phyloP scores from a whole-genome alignment of 2,888 invertebrate species.

The Agriotes lineatus region DNA sequence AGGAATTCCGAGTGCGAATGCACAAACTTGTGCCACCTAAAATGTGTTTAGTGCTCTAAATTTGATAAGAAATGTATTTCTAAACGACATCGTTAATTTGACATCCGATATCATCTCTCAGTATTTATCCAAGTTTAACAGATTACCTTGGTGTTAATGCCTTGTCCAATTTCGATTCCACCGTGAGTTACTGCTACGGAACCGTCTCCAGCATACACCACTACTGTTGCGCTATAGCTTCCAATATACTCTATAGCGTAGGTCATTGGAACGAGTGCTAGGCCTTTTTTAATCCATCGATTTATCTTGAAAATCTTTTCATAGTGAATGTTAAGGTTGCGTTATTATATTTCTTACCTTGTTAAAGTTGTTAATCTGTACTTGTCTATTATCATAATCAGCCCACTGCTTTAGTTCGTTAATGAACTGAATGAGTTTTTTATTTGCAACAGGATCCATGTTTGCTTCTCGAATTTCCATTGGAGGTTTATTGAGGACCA shows the following conservation, averaged over 20 bases:
- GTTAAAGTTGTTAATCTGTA: slow-evolving; percentile 73
- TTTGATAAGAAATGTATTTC: too few species aligned
- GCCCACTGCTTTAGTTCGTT: slow-evolving; percentile 70
- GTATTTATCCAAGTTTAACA: too few species aligned
- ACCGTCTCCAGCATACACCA: slow-evolving; percentile 79
- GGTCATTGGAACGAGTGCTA: slow-evolving; percentile 77
- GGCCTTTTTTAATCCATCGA: slow-evolving; percentile 84
- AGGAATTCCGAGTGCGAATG: slow-evolving; percentile 78
- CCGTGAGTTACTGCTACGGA: slow-evolving; percentile 79
- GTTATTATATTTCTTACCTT: slow-evolving; percentile 60
- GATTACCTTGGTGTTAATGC: slow-evolving; percentile 78
- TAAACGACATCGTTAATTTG: too few species aligned
- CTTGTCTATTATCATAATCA: slow-evolving; percentile 70
- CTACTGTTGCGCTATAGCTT: slow-evolving; percentile 72
- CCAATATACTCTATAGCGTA: slow-evolving; percentile 71
- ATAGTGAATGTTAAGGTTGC: too few species aligned
- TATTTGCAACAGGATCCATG: slow-evolving; percentile 61
- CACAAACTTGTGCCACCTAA: slow-evolving; percentile 80
- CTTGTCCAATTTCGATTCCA: slow-evolving; percentile 85
- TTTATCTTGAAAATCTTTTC: slow-evolving; percentile 73
- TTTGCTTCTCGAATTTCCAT: slow-evolving; percentile 71
- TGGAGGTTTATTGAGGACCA: slow-evolving; percentile 70
- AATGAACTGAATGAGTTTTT: slow-evolving; percentile 67
- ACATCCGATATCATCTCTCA: too few species aligned
- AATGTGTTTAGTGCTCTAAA: too few species aligned